Evolutionary conservation across 2,797 vertebrate genomes (phyloP).

Genomic region (Premnoplex brunnescens): DNA sequence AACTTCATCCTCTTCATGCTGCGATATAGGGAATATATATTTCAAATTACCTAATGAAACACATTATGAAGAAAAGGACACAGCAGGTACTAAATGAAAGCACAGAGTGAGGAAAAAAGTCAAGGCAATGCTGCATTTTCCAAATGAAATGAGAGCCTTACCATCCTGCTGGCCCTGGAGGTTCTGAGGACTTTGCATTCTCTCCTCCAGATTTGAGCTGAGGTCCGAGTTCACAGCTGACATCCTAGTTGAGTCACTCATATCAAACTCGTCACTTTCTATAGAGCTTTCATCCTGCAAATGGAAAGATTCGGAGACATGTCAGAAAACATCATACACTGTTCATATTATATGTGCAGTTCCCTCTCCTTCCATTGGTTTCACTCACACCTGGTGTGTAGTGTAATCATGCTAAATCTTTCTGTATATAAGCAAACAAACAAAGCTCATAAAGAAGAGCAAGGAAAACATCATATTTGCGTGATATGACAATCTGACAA

Average conservation of each 20-base stretch:
- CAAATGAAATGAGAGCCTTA: constrained; percentile 61
- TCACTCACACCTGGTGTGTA: background rate
- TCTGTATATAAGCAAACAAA: background rate
- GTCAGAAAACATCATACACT: background rate
- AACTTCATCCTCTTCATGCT: background rate
- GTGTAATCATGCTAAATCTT: background rate
- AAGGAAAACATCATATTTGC: background rate
- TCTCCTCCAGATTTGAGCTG: constrained; percentile 85
- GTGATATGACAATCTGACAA: background rate
- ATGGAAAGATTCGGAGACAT: background rate
- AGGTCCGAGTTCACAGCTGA: constrained; percentile 86
- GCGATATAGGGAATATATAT: background rate
- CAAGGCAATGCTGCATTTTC: background rate
- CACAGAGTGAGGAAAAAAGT: background rate
- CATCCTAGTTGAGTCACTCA: constrained; percentile 86
- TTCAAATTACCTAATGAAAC: constrained; percentile 34
- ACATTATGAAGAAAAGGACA: background rate
- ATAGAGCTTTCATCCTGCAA: constrained; percentile 85
- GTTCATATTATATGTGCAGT: background rate
- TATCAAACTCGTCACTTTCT: constrained; percentile 86
- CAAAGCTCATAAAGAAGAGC: background rate
- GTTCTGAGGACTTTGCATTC: constrained; percentile 84
- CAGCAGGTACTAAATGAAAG: constrained; percentile 9
- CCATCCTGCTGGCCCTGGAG: constrained; percentile 83
- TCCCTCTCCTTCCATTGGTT: background rate